Conservation (phyloP, 2,797 vertebrate genomes). For the Mormyrus hasselquistii region DNA sequence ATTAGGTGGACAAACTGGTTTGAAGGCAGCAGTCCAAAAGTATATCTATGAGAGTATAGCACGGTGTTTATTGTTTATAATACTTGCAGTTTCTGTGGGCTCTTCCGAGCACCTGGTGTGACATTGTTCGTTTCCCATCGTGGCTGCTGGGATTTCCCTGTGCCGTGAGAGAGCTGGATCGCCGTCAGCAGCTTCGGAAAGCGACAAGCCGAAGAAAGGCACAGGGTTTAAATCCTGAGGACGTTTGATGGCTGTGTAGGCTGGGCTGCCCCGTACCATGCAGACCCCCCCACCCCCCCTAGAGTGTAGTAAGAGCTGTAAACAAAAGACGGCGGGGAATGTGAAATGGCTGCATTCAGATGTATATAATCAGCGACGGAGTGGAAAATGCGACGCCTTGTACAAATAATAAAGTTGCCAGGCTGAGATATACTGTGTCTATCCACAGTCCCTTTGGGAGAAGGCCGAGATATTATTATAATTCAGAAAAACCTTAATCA, state of each 20-base stretch:
- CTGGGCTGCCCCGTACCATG: neutral
- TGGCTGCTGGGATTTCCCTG: neutral
- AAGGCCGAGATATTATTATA: slow-evolving; percentile 13
- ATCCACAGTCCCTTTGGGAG: neutral
- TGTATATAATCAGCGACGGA: neutral
- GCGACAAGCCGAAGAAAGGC: neutral
- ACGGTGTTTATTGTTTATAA: neutral
- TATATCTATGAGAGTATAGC: neutral
- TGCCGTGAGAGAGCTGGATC: neutral
- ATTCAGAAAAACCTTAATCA: neutral
- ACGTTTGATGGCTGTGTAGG: neutral
- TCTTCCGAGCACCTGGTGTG: neutral
- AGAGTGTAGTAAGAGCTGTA: slow-evolving; percentile 16
- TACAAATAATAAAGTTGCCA: neutral
- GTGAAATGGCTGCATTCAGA: neutral
- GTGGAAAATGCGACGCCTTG: neutral
- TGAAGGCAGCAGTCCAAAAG: neutral
- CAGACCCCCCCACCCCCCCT: neutral
- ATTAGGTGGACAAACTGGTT: neutral
- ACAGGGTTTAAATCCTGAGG: neutral
- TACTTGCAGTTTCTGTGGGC: neutral
- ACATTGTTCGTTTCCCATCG: neutral
- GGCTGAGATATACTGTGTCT: slow-evolving; percentile 8
- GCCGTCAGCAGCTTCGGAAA: neutral
- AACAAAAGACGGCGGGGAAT: neutral